These are phyloP conservation scores for Pteromalus puparum DNA, from an alignment of 1,140 invertebrate species.

Conservation along the genomic window DNA sequence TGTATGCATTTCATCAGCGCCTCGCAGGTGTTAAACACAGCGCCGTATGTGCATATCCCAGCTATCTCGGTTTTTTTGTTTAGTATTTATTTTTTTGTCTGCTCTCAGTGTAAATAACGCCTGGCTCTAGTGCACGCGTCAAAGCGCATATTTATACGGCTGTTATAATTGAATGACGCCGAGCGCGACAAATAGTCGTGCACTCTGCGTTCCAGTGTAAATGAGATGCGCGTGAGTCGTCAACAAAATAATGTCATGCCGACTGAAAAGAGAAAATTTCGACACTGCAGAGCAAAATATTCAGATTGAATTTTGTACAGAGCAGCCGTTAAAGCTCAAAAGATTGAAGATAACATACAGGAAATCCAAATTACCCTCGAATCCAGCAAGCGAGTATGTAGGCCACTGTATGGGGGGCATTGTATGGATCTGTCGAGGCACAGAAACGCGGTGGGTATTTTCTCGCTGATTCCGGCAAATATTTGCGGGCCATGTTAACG, in stretches of 20 bases:
- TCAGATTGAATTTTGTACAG: no score
- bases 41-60: not conserved
- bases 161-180: not conserved
- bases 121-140: no score
- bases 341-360: no score
- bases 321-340: no score
- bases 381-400: not conserved
- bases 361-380: not conserved
- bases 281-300: no score
- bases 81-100: not conserved
- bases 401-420: not conserved
- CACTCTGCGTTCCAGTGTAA: not conserved
- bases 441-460: not conserved
- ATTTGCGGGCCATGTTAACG: conserved; percentile 19
- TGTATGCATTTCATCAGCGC: not conserved
- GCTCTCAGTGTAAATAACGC: not conserved
- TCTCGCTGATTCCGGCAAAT: conserved; percentile 23
- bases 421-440: not conserved
- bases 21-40: not conserved
- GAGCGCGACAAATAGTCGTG: not conserved
- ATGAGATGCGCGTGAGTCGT: not conserved
- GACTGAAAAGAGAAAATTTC: no score
- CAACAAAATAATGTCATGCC: no score
- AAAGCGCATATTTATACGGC: not conserved
- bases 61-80: not conserved